Base-by-base conservation (phyloP, 2,888 invertebrate species). In the Diadegma fenestrale region DNA sequence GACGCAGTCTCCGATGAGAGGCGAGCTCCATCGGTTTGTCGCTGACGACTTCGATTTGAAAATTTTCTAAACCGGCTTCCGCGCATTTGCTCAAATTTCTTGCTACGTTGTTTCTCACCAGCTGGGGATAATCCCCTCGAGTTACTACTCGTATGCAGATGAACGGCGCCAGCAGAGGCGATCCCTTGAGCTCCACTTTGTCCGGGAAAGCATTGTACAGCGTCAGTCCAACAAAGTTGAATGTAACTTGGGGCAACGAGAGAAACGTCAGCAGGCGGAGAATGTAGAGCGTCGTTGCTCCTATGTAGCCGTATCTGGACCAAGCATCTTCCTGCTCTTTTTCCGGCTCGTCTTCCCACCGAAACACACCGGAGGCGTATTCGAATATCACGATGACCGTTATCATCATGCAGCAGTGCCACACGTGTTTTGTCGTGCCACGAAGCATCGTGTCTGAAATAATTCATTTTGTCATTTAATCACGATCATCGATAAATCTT, bases 201-300 rank as follows among this genome's bases (percentile, higher is more conserved):
- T 98, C 98, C 76, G 98, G 98, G 94, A 99, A 99, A 87, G 98
- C 98, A 95, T 99, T 99, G 94, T 98, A 99, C 88, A 98, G 95
- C 81, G 97, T 96, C 86, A 99, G 94, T 66, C 99, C 98, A 88
- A 97, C 95, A 94, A 98, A 98, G 93, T 98, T 98, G 94, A 98
- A 98, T 73, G 98, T 91, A 88, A 98, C 97, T 95, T 98, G 98
- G 30, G 98, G 98, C 92, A 98, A 95, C 79, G 98, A 97, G 78
- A 98, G 95, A 91, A 98, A 96, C 77, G 98, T 97, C 72, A 98
- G 95, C 85, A 97, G 95, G 89, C 98, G 95, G 89, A 98, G 93
- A 82, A 97, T 92, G 93, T 98, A 98, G 87, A 98, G 95, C 87
- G 96, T 94, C 86, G 96, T 93, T 82, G 98, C 96, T 90, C 96